These are phyloP conservation scores for Phragmatobia fuliginosa DNA, from an alignment of 2,888 invertebrate genomes.

Conservation along the genomic window DNA sequence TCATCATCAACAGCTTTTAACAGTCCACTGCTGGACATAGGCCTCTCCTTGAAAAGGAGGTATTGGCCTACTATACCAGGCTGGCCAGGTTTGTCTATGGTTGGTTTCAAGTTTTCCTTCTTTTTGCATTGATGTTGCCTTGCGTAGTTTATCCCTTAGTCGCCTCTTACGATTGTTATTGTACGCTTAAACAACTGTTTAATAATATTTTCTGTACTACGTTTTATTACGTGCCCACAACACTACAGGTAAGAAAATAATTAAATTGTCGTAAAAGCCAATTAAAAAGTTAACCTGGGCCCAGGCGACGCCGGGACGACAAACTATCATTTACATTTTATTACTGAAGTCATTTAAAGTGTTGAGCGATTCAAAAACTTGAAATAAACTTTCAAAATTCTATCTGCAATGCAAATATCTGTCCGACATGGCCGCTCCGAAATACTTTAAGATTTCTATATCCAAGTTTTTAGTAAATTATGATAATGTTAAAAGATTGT, in stretches of 20 bases:
- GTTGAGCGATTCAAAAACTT: conserved; percentile 48
- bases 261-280: conserved; percentile 27
- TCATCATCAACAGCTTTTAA: no score
- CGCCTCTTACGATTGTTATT: no score
- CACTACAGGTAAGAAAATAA: neutral
- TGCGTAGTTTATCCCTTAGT: no score
- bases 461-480: conserved; percentile 24
- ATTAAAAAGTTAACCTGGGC: conserved; percentile 34
- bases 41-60: no score
- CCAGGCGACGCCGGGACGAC: conserved; percentile 23
- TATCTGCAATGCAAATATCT: conserved; percentile 43
- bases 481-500: conserved; percentile 18
- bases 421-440: conserved; percentile 32
- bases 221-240: neutral
- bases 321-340: conserved; percentile 47
- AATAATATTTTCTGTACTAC: neutral
- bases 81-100: no score
- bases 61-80: no score
- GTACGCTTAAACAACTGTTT: no score
- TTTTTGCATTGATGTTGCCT: no score
- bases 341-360: conserved; percentile 47
- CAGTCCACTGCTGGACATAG: no score
- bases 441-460: conserved; percentile 26
- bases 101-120: no score
- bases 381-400: conserved; percentile 21